A percentile compares a stretch with the other conserved stretches of the same genome.
These are phyloP conservation scores for Oscheius sp. DNA, from an alignment of 2,888 invertebrate genomes.

Conservation along the genomic window DNA sequence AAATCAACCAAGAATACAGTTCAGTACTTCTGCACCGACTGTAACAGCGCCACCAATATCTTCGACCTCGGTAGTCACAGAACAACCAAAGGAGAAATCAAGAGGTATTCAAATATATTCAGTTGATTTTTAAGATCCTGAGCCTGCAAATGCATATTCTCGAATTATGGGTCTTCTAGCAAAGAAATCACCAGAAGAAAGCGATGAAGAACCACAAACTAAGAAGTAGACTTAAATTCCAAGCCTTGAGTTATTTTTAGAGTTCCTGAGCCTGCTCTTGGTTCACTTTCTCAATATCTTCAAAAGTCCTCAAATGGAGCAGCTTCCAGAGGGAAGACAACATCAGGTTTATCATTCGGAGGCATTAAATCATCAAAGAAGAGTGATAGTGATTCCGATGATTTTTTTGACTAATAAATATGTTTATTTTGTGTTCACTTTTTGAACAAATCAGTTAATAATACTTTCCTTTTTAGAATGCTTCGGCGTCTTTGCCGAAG, in stretches of 20 bases:
- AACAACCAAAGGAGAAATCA: background rate
- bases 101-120: background rate
- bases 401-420: conserved; percentile 12
- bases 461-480: background rate
- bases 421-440: background rate
- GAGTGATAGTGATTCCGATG: conserved; percentile 9
- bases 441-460: background rate
- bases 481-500: background rate
- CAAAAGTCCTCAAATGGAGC: background rate
- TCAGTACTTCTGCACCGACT: background rate
- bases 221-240: background rate
- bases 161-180: conserved; percentile 30
- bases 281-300: conserved; percentile 12
- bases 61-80: background rate
- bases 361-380: background rate
- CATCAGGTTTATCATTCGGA: background rate
- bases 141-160: conserved; percentile 10
- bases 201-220: conserved; percentile 15
- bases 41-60: background rate
- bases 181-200: conserved; percentile 15
- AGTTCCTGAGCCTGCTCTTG: background rate
- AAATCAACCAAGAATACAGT: background rate
- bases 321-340: background rate
- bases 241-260: background rate
- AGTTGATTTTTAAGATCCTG: background rate